These are phyloP conservation scores for Nasonia oneida DNA, from an alignment of 2,888 invertebrate genomes.

Conservation along the genomic window DNA sequence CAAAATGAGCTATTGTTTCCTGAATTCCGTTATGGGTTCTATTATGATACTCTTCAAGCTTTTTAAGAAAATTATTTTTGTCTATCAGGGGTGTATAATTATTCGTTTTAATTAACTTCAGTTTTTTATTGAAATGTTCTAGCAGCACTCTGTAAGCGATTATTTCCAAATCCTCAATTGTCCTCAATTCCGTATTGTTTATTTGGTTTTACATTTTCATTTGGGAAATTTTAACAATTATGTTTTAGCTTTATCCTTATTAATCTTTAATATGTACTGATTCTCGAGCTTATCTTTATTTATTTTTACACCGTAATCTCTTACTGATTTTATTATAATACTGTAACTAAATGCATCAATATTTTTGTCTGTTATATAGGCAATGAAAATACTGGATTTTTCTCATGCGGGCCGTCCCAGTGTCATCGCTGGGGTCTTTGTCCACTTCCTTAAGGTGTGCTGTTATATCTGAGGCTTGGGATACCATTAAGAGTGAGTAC, in stretches of 20 bases:
- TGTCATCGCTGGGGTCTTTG: too few species aligned
- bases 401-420: background rate
- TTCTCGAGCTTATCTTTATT: background rate
- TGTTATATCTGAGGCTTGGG: too few species aligned
- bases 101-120: background rate
- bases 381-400: conserved; percentile 3
- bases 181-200: background rate
- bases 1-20: too few species aligned
- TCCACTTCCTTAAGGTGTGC: too few species aligned
- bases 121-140: conserved; percentile 19
- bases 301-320: background rate
- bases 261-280: background rate
- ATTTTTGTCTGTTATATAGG: background rate
- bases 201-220: background rate
- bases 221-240: background rate
- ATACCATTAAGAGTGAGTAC: too few species aligned
- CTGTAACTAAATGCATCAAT: conserved; percentile 9
- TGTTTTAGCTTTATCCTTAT: background rate
- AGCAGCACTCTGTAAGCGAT: conserved; percentile 10
- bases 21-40: too few species aligned
- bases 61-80: too few species aligned
- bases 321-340: background rate
- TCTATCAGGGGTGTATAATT: too few species aligned
- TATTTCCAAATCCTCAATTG: background rate
- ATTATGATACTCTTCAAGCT: too few species aligned